Percentiles rank a stretch among this genome's conserved stretches.
phyloP scores from a whole-genome alignment of 2,888 invertebrate genomes.

The Gandaritis pyraliata region DNA sequence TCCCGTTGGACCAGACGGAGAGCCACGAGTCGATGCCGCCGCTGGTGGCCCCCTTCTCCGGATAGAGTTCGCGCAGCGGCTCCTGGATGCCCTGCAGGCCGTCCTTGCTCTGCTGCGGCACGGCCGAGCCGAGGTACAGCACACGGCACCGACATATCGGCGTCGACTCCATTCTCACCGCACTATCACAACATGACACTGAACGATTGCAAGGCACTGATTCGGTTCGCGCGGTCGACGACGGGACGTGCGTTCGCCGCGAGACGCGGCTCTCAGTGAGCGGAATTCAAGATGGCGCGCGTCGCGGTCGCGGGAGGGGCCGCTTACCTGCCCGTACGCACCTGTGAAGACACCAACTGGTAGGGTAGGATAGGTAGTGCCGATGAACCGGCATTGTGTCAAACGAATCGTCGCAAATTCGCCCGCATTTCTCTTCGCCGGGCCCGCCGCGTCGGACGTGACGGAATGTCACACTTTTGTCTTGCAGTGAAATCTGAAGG shows the following conservation, averaged over 20 bases:
- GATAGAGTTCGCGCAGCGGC: slow-evolving; percentile 97
- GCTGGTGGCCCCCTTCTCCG: slow-evolving; percentile 95
- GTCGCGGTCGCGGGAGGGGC: slow-evolving; percentile 46
- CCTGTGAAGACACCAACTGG: slow-evolving; percentile 67
- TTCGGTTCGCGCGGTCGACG: slow-evolving; percentile 50
- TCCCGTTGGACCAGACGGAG: slow-evolving; percentile 98
- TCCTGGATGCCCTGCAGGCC: slow-evolving; percentile 99
- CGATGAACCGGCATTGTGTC: slow-evolving; percentile 83
- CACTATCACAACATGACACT: slow-evolving; percentile 81
- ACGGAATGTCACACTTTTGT: slow-evolving; percentile 73
- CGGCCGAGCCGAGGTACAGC: slow-evolving; percentile 97
- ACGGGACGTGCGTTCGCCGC: slow-evolving; percentile 71
- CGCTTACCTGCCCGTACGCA: slow-evolving; percentile 75
- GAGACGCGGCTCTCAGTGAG: slow-evolving; percentile 80
- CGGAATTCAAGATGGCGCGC: slow-evolving; percentile 81
- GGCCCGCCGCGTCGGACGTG: slow-evolving; percentile 68
- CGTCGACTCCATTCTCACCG: slow-evolving; percentile 89
- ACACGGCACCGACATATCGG: slow-evolving; percentile 98
- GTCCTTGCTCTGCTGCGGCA: slow-evolving; percentile 98
- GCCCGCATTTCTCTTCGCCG: slow-evolving; percentile 75
- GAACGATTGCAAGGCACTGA: slow-evolving; percentile 65
- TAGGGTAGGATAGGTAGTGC: slow-evolving; percentile 51
- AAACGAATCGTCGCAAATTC: slow-evolving; percentile 78
- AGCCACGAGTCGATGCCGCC: slow-evolving; percentile 98
- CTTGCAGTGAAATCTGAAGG: slow-evolving; percentile 78